Percentiles rank a stretch among this genome's conserved stretches.
Evolutionary conservation across 2,113 vertebrate species (phyloP).

Genomic region (Aleadryas rufinucha): DNA sequence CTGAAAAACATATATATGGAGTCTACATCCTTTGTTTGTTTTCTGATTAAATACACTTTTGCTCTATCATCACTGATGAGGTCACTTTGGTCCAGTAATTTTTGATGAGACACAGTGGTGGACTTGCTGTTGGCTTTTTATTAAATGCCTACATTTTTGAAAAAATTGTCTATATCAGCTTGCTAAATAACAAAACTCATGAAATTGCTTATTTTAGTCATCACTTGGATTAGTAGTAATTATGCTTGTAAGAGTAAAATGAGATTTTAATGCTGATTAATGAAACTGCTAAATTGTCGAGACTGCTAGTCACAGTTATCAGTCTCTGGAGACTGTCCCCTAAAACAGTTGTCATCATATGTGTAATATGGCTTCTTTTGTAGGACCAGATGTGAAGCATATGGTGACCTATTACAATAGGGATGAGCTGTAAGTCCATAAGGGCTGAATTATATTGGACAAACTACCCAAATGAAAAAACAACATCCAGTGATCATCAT

Average conservation of each 20-base stretch:
- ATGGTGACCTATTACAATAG: slow-evolving; percentile 35
- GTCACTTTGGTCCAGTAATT: background rate
- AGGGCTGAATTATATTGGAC: background rate
- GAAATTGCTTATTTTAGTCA: background rate
- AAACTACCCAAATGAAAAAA: background rate
- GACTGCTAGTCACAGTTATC: background rate
- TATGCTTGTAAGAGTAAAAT: slow-evolving; percentile 21
- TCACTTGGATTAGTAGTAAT: background rate
- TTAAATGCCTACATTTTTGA: background rate
- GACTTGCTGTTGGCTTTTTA: background rate
- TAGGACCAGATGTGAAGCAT: slow-evolving; percentile 58
- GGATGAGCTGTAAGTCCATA: background rate
- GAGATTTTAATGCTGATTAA: slow-evolving; percentile 53
- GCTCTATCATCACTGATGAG: background rate
- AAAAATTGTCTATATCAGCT: background rate
- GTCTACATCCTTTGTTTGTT: background rate
- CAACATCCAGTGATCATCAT: background rate
- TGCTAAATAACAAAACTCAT: background rate
- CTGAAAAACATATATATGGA: background rate
- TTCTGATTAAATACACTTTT: slow-evolving; percentile 25
- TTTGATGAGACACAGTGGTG: background rate
- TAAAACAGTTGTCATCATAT: background rate
- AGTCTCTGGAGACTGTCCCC: background rate
- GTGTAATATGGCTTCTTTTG: slow-evolving; percentile 6
- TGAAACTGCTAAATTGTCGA: slow-evolving; percentile 25